A percentile compares a stretch with the other conserved stretches of the same genome.
Evolutionary conservation across 2,797 vertebrate species (phyloP).

Genomic region (Clarias fuscus): DNA sequence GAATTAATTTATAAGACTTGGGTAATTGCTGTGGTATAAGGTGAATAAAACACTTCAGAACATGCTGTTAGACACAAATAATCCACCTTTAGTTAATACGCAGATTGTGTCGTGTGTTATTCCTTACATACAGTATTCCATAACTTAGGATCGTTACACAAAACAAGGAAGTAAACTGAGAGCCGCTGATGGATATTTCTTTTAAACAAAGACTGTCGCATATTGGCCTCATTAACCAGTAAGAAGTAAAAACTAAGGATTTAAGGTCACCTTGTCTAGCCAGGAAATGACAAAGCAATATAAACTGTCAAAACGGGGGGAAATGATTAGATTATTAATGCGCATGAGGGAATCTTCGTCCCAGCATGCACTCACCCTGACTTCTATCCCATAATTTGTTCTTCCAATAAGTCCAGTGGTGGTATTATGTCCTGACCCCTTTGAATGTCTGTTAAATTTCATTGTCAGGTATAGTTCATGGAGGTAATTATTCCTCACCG

Average conservation of each 20-base stretch:
- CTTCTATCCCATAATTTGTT: neutral
- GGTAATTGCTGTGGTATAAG: neutral
- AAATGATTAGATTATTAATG: neutral
- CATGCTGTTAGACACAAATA: neutral
- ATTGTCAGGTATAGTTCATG: constrained; percentile 5
- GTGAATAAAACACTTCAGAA: neutral
- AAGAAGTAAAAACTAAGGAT: neutral
- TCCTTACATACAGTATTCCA: neutral
- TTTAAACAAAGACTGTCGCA: neutral
- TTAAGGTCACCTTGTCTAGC: neutral
- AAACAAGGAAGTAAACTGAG: neutral
- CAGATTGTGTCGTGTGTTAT: neutral
- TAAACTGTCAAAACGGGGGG: neutral
- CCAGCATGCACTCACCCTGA: neutral
- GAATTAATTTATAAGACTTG: neutral
- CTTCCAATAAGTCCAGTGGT: neutral
- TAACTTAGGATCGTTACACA: neutral
- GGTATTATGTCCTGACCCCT: neutral
- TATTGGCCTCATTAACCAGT: neutral
- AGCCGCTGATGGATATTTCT: neutral
- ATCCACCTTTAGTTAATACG: neutral
- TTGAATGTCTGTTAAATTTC: constrained; percentile 11
- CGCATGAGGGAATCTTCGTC: neutral
- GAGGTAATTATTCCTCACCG: neutral
- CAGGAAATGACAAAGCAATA: neutral